Evolutionary conservation across 1,140 invertebrate genomes (phyloP).

Genomic region (Euura saliciscinereae): DNA sequence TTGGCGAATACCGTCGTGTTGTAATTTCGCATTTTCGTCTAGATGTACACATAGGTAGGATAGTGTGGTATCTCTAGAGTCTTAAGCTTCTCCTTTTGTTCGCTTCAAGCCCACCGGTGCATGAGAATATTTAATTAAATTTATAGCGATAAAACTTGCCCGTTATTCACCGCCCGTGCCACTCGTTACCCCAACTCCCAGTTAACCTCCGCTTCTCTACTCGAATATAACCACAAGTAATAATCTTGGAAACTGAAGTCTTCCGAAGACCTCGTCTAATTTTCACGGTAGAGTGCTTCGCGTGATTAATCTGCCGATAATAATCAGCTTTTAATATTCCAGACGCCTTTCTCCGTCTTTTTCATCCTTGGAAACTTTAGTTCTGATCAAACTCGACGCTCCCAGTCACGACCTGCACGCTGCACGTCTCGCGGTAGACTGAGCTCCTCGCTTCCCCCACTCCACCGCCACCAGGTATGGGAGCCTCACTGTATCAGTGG

Average conservation of each 20-base stretch:
- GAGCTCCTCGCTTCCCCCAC: neutral
- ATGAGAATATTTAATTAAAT: slow-evolving; percentile 1
- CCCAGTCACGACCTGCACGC: neutral
- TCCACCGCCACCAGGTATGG: neutral
- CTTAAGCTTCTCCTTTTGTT: neutral
- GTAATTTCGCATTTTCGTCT: no score
- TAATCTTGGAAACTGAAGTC: no score
- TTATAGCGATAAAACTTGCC: neutral
- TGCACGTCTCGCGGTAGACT: neutral
- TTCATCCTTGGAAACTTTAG: neutral
- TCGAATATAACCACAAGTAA: no score
- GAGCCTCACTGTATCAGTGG: neutral
- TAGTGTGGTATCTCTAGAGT: no score
- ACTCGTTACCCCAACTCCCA: no score
- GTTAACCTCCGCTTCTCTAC: no score
- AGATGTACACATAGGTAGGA: no score
- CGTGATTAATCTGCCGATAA: no score
- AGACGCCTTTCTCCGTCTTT: neutral
- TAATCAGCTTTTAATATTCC: no score
- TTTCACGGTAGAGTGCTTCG: no score
- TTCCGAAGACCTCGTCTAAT: no score
- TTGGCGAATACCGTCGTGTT: no score
- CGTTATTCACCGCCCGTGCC: neutral
- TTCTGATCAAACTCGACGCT: neutral
- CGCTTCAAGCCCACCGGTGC: neutral